These are phyloP conservation scores for Tachuris rubrigastra DNA, from an alignment of 2,113 vertebrate genomes.

Conservation along the genomic window DNA sequence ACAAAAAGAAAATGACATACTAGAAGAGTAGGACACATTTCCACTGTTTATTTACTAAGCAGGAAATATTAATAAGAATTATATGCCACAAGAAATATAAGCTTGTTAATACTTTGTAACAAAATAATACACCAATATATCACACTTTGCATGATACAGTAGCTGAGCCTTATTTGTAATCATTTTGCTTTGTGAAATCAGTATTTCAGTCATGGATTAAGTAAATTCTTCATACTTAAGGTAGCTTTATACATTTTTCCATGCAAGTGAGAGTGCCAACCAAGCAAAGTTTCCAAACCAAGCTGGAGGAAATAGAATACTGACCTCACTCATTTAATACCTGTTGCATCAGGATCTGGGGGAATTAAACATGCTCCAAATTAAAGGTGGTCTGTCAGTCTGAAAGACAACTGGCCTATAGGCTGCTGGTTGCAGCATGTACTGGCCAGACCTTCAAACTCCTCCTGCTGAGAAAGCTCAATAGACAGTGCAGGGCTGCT, in stretches of 20 bases:
- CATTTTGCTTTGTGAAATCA: not conserved
- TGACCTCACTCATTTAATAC: not conserved
- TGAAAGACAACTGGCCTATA: not conserved
- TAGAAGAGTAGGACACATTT: not conserved
- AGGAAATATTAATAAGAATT: conserved; percentile 1
- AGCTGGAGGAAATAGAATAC: not conserved
- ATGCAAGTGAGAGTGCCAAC: not conserved
- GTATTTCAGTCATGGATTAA: not conserved
- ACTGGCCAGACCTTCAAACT: not conserved
- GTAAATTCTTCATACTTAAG: not conserved
- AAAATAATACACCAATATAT: not conserved
- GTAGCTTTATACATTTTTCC: not conserved
- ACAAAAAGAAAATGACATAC: not conserved
- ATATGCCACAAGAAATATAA: not conserved
- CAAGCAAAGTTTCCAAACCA: not conserved
- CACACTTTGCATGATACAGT: not conserved
- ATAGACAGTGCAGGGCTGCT: not conserved
- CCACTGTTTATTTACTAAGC: conserved; percentile 20
- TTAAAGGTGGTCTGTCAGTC: not conserved
- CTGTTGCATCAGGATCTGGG: not conserved
- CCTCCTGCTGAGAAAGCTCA: not conserved
- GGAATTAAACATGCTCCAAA: not conserved
- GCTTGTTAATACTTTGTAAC: not conserved
- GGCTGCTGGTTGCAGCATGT: not conserved
- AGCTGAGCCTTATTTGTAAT: not conserved